Base-by-base conservation (phyloP, 2,888 invertebrate genomes). In the Serripes groenlandicus region DNA sequence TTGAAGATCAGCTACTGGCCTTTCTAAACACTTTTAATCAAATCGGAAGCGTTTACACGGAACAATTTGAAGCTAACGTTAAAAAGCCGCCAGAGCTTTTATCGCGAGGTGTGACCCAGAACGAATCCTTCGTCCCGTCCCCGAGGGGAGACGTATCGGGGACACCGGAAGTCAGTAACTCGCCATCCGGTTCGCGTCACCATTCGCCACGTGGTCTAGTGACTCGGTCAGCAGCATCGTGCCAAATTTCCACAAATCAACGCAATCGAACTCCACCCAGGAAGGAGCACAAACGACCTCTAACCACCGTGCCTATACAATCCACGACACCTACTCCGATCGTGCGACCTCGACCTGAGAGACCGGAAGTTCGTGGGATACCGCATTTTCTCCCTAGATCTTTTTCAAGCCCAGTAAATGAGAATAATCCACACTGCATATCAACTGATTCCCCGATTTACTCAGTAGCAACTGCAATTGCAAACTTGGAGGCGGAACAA, bases 301-400 rank as follows among this genome's bases (percentile, higher is more conserved):
- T 80, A 52, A 84, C 83, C 3, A 84, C 83, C 9, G 83, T 84
- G n/a, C 83, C 83, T 7, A 75, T 84, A 26, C 80, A 84, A 62
- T 84, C 83, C 4, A 80, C 79, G 7, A 74, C 77, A 18, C 83
- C 83, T 15, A 80, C 83, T 4, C 84, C 84, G 1, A 74, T 84
- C 0, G 80, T 84, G 9, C 77, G 84, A 3, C 84, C 84, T 0
- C 77, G 84, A 15, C 77, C 84, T 18, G 84, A 84, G 52, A 56
- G 84, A 32, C 84, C 84, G 21, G 84, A 80, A 28, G 68, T 72
- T 4, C 69, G 69, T 28, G 75, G 77, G 3, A 80, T 84, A n/a
- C 75, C 80, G 18, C 80, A 77, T 28, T 84, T 84, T 60, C 71
- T 80, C 21, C 84, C 84, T 0, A 42, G 80, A 54, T 80, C 80